Conservation (phyloP, 2,797 vertebrate genomes). For the Lophius americanus region DNA sequence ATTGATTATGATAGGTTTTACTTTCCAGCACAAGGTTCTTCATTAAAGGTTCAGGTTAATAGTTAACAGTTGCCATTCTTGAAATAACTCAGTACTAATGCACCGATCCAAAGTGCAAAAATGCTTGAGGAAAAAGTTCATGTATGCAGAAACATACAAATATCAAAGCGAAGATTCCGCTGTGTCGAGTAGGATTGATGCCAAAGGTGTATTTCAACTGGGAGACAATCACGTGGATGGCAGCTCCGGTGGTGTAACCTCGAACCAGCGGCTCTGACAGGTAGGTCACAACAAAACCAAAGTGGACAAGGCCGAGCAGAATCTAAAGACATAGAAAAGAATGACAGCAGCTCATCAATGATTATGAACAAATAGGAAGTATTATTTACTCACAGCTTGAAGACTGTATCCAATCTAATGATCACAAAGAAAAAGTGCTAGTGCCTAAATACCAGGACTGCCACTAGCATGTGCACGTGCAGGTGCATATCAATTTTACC, state of each 20-base stretch:
- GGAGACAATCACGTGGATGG: conserved; percentile 90
- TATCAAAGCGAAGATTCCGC: conserved; percentile 82
- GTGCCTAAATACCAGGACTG: too few relatives aligned
- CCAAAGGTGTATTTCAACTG: conserved; percentile 95
- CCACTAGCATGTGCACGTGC: too few relatives aligned
- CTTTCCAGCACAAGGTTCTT: too few relatives aligned
- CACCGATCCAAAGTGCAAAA: background rate
- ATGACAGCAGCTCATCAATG: background rate
- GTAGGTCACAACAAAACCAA: conserved; percentile 96
- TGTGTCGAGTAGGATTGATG: conserved; percentile 74
- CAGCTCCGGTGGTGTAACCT: conserved; percentile 89
- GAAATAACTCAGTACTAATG: too few relatives aligned
- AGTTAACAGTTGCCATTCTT: background rate
- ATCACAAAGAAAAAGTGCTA: background rate
- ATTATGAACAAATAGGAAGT: background rate
- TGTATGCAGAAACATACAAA: conserved; percentile 66
- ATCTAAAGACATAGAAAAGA: conserved; percentile 42
- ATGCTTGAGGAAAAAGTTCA: background rate
- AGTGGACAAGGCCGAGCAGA: conserved; percentile 87
- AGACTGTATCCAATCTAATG: background rate
- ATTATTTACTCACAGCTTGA: background rate
- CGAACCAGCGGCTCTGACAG: conserved; percentile 93
- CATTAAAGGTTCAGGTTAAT: too few relatives aligned
- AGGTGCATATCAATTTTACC: too few relatives aligned
- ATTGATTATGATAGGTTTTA: too few relatives aligned